These are phyloP conservation scores for Syngnathus acus DNA, from an alignment of 2,797 vertebrate species.

Conservation along the genomic window DNA sequence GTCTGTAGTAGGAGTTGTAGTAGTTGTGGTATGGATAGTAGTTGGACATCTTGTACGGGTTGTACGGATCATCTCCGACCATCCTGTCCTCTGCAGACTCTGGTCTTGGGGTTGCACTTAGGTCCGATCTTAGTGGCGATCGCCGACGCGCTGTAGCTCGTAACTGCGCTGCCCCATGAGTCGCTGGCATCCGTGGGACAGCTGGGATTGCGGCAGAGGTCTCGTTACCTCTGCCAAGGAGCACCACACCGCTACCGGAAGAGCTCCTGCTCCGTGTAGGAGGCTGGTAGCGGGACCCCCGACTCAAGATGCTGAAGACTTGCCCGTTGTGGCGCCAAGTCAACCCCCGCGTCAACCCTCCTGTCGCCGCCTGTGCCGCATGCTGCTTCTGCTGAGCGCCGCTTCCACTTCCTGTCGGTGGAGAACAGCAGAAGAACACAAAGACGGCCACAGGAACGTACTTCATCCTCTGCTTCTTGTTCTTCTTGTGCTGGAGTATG, in stretches of 20 bases:
- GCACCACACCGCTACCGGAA: conserved; percentile 28
- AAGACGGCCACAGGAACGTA: neutral
- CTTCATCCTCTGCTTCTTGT: neutral
- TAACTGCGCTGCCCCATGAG: conserved; percentile 48
- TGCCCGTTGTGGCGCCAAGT: conserved; percentile 87
- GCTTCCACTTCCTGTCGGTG: conserved; percentile 37
- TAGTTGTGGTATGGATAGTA: conserved; percentile 87
- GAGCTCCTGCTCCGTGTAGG: conserved; percentile 45
- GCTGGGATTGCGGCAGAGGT: conserved; percentile 29
- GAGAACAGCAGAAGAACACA: neutral
- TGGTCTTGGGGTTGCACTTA: neutral
- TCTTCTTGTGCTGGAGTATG: neutral
- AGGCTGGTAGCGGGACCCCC: conserved; percentile 76
- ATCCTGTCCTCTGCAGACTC: conserved; percentile 57
- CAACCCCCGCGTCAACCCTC: conserved; percentile 67
- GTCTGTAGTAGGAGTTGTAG: conserved; percentile 83
- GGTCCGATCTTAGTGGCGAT: conserved; percentile 11
- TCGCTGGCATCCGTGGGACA: conserved; percentile 36
- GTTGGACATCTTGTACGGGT: conserved; percentile 81
- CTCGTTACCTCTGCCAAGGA: conserved; percentile 41
- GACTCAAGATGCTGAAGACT: conserved; percentile 78
- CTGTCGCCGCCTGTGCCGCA: conserved; percentile 54
- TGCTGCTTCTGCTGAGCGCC: neutral
- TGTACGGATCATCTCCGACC: conserved; percentile 84
- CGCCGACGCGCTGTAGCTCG: conserved; percentile 55